These are phyloP conservation scores for Plestiodon gilberti DNA, from an alignment of 2,113 vertebrate species.

Conservation along the genomic window DNA sequence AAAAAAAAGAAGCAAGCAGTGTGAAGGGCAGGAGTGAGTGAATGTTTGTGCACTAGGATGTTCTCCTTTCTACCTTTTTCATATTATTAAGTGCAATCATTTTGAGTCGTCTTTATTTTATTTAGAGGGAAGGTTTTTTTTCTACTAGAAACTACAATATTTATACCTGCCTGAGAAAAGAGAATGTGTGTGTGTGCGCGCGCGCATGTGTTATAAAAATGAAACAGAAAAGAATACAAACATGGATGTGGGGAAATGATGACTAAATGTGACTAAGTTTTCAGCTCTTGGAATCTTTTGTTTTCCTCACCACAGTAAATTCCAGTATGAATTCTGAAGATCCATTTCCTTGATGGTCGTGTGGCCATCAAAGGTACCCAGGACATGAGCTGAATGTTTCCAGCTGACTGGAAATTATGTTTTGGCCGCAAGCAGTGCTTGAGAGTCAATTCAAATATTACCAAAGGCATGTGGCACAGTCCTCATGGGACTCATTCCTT, in stretches of 20 bases:
- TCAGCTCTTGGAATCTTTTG: conserved; percentile 54
- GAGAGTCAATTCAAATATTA: neutral
- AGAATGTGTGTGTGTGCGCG: conserved; percentile 64
- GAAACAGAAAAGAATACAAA: conserved; percentile 40
- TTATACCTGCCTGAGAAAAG: conserved; percentile 81
- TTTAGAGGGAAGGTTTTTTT: conserved; percentile 76
- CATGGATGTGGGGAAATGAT: conserved; percentile 46
- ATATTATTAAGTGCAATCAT: conserved; percentile 87
- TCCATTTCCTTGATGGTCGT: neutral
- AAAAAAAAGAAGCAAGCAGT: conserved; percentile 63
- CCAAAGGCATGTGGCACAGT: neutral
- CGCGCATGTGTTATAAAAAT: conserved; percentile 42
- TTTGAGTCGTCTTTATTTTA: conserved; percentile 79
- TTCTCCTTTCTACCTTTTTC: conserved; percentile 80
- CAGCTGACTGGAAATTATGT: conserved; percentile 2
- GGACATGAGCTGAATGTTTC: neutral
- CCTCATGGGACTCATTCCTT: neutral
- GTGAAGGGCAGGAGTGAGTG: conserved; percentile 73
- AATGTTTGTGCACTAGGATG: conserved; percentile 80
- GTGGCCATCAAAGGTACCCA: neutral
- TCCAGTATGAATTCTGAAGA: neutral
- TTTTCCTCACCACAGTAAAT: neutral
- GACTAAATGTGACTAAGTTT: conserved; percentile 17
- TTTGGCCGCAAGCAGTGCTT: neutral
- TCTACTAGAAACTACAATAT: conserved; percentile 78